phyloP scores from a whole-genome alignment of 2,888 invertebrate genomes.

The Nematopogon swammerdamellus region DNA sequence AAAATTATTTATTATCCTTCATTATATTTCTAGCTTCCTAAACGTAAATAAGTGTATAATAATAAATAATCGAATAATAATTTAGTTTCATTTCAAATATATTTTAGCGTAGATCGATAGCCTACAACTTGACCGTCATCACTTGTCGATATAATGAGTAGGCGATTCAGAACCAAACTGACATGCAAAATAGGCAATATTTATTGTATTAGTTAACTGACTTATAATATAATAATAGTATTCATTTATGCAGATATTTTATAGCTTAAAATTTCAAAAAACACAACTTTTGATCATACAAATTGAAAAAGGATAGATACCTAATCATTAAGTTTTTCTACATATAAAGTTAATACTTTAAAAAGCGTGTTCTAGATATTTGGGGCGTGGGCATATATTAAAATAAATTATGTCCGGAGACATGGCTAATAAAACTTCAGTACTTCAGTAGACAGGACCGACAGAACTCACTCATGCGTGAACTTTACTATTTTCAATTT shows the following conservation, averaged over 20 bases:
- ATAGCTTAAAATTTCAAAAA: neutral
- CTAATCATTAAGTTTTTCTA: no score
- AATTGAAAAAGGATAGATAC: neutral
- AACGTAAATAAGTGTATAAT: slow-evolving; percentile 59
- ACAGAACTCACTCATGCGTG: no score
- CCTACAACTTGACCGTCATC: no score
- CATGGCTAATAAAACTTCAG: no score
- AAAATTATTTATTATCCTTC: slow-evolving; percentile 61
- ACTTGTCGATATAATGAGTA: slow-evolving; percentile 38
- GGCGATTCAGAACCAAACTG: slow-evolving; percentile 31
- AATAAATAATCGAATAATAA: slow-evolving; percentile 58
- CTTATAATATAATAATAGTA: slow-evolving; percentile 17
- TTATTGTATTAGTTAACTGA: slow-evolving; percentile 48
- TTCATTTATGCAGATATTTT: neutral
- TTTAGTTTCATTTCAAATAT: slow-evolving; percentile 47
- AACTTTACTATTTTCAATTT: no score
- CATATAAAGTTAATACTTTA: no score
- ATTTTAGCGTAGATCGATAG: neutral
- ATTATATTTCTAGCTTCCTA: slow-evolving; percentile 60
- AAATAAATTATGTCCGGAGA: no score
- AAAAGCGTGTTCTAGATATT: no score
- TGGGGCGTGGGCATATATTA: no score
- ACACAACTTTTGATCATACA: neutral
- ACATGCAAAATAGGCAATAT: slow-evolving; percentile 50
- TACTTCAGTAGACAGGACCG: no score